These are phyloP conservation scores for Ceratosolen fusciceps DNA, from an alignment of 1,140 invertebrate genomes.

Conservation along the genomic window DNA sequence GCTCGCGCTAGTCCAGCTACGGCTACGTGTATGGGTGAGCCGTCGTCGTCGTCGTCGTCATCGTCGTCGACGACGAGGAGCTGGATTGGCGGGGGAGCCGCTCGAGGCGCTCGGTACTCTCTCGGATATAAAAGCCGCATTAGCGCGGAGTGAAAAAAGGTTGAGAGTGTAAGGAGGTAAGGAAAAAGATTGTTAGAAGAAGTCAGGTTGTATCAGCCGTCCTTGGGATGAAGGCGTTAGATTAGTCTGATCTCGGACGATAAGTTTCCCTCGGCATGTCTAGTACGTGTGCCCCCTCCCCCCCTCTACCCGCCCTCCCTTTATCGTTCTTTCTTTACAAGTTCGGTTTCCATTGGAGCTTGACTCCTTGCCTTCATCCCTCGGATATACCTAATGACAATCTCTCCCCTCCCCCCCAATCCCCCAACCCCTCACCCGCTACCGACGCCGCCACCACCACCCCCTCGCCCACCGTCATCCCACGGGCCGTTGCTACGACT, in stretches of 20 bases:
- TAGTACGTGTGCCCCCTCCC: neutral
- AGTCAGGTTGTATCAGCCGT: slow-evolving; percentile 64
- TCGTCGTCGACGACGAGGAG: neutral
- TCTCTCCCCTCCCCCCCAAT: neutral
- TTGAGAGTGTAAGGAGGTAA: slow-evolving; percentile 25
- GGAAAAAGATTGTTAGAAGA: slow-evolving; percentile 65
- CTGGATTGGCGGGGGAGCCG: neutral
- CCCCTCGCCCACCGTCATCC: no score
- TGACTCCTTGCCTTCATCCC: slow-evolving; percentile 6
- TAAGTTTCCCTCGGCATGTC: slow-evolving; percentile 60
- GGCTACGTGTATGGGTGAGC: no score
- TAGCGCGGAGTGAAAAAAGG: slow-evolving; percentile 42
- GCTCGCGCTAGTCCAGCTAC: no score
- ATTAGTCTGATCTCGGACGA: slow-evolving; percentile 71
- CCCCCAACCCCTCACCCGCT: no score
- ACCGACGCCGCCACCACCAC: no score
- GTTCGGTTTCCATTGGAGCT: neutral
- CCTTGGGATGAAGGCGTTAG: slow-evolving; percentile 63
- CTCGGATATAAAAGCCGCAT: slow-evolving; percentile 44
- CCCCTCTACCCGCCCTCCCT: slow-evolving; percentile 7
- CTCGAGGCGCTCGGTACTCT: neutral
- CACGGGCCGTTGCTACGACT: no score
- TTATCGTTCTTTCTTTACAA: neutral
- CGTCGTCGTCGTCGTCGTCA: no score
- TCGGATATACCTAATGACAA: slow-evolving; percentile 9